Evolutionary conservation across 2,113 vertebrate genomes (phyloP).

Genomic region (Stictonetta naevosa): DNA sequence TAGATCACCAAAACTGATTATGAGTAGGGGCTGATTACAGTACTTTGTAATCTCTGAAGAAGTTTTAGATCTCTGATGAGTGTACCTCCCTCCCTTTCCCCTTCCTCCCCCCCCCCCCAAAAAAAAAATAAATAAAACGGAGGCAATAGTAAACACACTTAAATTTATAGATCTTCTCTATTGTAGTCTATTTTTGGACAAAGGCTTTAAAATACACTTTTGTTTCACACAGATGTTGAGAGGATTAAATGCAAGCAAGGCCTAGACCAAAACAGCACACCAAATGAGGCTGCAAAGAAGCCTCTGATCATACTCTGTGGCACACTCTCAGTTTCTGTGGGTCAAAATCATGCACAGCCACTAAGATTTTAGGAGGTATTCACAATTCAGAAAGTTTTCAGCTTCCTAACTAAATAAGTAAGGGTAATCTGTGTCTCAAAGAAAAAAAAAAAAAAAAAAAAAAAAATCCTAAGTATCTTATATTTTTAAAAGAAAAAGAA

Average conservation of each 20-base stretch:
- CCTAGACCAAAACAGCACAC: background rate
- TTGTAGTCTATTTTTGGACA: background rate
- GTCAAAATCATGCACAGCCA: background rate
- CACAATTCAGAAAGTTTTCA: background rate
- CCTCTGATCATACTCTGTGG: background rate
- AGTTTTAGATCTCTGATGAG: slow-evolving; percentile 8
- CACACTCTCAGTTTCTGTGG: background rate
- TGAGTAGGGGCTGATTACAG: slow-evolving; percentile 42
- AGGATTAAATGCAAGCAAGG: background rate
- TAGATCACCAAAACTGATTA: slow-evolving; percentile 41
- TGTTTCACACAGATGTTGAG: background rate
- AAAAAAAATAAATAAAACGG: background rate
- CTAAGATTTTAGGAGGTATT: background rate
- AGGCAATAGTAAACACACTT: slow-evolving; percentile 1
- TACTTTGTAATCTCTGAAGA: slow-evolving; percentile 38
- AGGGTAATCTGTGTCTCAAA: background rate
- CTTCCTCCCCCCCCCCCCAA: too few relatives aligned
- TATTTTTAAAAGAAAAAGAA: background rate
- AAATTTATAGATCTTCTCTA: background rate
- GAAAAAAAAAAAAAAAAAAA: background rate
- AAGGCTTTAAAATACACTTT: background rate
- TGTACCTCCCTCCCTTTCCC: too few relatives aligned
- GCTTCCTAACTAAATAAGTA: background rate
- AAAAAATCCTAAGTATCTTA: background rate
- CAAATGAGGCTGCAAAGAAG: background rate